Conservation (phyloP, 2,797 vertebrate species). For the Caiman crocodilus region DNA sequence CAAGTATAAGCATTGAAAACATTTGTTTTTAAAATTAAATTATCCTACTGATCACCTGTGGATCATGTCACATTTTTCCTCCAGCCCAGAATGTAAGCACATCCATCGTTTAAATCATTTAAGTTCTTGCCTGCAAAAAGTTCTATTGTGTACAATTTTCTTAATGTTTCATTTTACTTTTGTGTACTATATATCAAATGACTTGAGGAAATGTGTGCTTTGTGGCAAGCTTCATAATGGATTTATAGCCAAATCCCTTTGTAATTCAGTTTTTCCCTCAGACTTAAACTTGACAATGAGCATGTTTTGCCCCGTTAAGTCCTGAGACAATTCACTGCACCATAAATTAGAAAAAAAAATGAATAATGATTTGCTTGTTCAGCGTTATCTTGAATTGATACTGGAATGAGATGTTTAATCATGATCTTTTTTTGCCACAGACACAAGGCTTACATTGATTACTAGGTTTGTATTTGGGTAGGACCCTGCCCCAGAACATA, state of each 20-base stretch:
- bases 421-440: neutral
- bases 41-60: neutral
- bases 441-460: neutral
- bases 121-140: neutral
- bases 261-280: neutral
- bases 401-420: neutral
- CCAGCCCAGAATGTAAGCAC: neutral
- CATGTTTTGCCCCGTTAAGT: neutral
- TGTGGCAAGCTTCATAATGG: neutral
- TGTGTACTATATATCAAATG: neutral
- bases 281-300: neutral
- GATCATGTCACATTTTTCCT: neutral
- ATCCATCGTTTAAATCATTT: neutral
- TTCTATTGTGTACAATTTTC: neutral
- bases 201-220: fast-evolving
- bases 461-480: neutral
- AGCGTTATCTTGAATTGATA: neutral
- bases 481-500: neutral
- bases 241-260: neutral
- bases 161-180: neutral
- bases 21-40: neutral
- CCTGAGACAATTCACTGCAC: neutral
- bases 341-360: neutral
- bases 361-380: neutral
- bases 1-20: neutral